Evolutionary conservation across 2,888 invertebrate genomes (phyloP).

Genomic region (Tenthredo scrophulariae): DNA sequence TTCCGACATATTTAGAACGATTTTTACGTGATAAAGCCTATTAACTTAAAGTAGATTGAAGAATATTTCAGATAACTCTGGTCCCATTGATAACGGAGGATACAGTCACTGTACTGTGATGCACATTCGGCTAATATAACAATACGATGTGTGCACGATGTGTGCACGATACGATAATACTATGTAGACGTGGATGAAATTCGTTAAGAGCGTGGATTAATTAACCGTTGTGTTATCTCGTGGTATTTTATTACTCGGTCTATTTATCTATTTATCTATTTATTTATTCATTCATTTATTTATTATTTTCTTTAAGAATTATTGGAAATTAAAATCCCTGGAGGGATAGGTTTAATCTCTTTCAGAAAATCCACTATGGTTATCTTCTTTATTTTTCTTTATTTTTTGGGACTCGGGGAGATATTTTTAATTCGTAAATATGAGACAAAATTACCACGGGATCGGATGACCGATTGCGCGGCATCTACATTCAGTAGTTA

Average conservation of each 20-base stretch:
- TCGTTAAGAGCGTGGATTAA: background rate
- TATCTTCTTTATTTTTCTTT: background rate
- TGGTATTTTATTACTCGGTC: background rate
- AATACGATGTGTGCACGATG: background rate
- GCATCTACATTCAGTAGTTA: background rate
- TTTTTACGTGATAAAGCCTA: background rate
- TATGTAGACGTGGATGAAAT: conserved; percentile 10
- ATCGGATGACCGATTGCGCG: background rate
- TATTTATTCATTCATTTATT: background rate
- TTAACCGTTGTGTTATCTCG: background rate
- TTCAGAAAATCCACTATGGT: background rate
- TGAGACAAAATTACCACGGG: background rate
- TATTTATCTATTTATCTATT: background rate
- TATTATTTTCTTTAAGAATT: background rate
- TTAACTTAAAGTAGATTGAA: background rate
- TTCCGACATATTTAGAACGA: background rate
- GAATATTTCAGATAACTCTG: conserved; percentile 9
- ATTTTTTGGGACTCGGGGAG: background rate
- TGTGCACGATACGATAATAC: background rate
- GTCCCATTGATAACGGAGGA: conserved; percentile 45
- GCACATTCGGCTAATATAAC: conserved; percentile 1
- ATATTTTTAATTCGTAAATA: background rate
- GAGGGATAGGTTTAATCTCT: background rate
- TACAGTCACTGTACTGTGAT: background rate
- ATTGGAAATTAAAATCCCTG: background rate